Evolutionary conservation across 2,888 invertebrate genomes (phyloP).

Genomic region (Caenorhabditis sp.): DNA sequence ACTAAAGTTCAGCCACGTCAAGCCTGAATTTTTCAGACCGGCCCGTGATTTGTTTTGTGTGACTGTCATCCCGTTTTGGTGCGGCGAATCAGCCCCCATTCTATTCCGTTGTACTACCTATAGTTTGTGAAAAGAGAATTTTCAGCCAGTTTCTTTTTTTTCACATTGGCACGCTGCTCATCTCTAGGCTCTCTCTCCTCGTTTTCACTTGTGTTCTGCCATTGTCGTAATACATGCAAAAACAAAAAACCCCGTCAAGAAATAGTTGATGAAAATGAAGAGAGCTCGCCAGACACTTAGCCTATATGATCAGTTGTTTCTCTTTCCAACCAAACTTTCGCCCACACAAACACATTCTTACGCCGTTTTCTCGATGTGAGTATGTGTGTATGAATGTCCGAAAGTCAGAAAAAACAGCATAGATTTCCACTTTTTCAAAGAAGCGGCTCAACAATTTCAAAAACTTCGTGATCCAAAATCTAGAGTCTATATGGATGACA

Average conservation of each 20-base stretch:
- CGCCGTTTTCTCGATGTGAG: too few relatives aligned
- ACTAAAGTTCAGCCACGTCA: neutral
- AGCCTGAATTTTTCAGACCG: too few relatives aligned
- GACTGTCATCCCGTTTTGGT: too few relatives aligned
- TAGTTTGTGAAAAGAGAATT: neutral
- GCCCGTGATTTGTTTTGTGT: too few relatives aligned
- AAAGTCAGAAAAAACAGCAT: neutral
- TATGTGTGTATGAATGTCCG: too few relatives aligned
- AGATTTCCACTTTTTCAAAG: neutral
- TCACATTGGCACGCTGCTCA: conserved; percentile 6
- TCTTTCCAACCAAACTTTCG: conserved; percentile 20
- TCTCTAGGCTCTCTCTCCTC: neutral
- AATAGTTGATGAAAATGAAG: conserved; percentile 26
- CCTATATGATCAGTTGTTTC: conserved; percentile 33
- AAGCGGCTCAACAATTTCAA: too few relatives aligned
- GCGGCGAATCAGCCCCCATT: too few relatives aligned
- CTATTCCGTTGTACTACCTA: too few relatives aligned
- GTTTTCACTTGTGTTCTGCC: conserved; percentile 11
- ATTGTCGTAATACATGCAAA: conserved; percentile 37
- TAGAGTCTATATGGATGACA: too few relatives aligned
- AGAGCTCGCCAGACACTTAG: conserved; percentile 31
- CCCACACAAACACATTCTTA: conserved; percentile 23
- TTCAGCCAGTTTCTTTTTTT: conserved; percentile 5
- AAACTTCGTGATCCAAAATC: too few relatives aligned
- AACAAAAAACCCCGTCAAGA: conserved; percentile 24